Percentiles rank a stretch among this genome's conserved stretches.
phyloP scores from a whole-genome alignment of 2,113 vertebrate species.

The Microtus pennsylvanicus region DNA sequence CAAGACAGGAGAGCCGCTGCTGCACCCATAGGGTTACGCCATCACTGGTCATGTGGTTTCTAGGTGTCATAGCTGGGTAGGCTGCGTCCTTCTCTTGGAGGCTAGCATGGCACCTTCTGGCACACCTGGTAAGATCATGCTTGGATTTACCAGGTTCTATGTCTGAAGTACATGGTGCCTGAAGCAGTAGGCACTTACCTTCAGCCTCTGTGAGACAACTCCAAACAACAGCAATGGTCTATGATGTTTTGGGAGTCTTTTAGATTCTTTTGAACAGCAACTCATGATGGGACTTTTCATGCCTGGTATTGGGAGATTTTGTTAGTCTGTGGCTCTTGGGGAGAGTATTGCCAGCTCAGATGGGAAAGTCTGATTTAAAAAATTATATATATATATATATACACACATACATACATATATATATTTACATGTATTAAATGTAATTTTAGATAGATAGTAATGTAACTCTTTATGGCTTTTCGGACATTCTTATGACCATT shows the following conservation, averaged over 20 bases:
- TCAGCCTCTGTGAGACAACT: not conserved
- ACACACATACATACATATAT: no score
- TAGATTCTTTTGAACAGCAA: not conserved
- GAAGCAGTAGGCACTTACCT: not conserved
- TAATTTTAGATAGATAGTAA: not conserved
- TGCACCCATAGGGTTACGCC: not conserved
- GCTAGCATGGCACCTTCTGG: not conserved
- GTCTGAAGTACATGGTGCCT: not conserved
- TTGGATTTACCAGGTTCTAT: not conserved
- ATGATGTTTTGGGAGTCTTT: not conserved
- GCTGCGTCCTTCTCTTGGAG: not conserved
- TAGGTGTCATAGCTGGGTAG: not conserved
- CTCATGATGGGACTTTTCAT: not conserved
- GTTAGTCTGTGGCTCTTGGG: not conserved
- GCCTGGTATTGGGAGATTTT: not conserved
- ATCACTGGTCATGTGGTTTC: not conserved
- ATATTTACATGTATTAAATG: not conserved
- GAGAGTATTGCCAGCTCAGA: not conserved
- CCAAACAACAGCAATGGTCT: not conserved
- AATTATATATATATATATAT: no score
- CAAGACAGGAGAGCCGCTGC: not conserved
- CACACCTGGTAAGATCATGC: not conserved
- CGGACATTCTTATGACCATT: not conserved
- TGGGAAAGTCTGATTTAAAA: not conserved
- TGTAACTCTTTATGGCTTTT: not conserved